Evolutionary conservation across 2,888 invertebrate genomes (phyloP).

Genomic region (Pseudococcus viburni): DNA sequence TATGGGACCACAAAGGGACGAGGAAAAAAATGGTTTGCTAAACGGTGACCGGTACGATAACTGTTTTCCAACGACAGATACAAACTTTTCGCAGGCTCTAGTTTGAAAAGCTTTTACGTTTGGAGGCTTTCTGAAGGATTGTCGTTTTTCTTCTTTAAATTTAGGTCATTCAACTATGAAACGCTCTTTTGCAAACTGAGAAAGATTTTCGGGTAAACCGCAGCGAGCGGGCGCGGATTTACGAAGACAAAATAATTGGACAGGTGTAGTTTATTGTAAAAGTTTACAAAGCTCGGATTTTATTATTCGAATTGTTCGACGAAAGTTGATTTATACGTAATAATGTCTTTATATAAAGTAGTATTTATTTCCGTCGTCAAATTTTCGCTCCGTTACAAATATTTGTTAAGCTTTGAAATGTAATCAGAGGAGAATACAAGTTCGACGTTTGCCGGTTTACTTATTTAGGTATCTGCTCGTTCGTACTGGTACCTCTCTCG

Average conservation of each 20-base stretch:
- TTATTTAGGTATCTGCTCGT: not conserved
- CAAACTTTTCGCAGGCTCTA: constrained; percentile 34
- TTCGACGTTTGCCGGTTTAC: constrained; percentile 39
- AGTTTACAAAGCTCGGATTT: constrained; percentile 16
- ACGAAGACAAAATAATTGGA: constrained; percentile 45
- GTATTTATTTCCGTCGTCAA: constrained; percentile 40
- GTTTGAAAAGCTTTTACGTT: constrained; percentile 19
- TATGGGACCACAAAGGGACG: not conserved
- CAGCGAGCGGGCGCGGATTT: not conserved
- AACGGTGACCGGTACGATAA: constrained; percentile 39
- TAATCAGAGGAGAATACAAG: constrained; percentile 44
- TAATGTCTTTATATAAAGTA: constrained; percentile 41
- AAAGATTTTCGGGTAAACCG: constrained; percentile 5
- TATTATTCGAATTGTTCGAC: constrained; percentile 37
- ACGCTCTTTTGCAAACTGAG: constrained; percentile 27
- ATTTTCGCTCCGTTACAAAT: constrained; percentile 40
- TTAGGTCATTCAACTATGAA: constrained; percentile 45
- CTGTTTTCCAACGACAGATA: constrained; percentile 19
- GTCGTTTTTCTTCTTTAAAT: constrained; percentile 48
- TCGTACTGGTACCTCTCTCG: not conserved
- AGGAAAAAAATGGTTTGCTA: constrained; percentile 19
- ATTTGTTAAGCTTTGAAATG: constrained; percentile 50
- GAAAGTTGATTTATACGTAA: constrained; percentile 36
- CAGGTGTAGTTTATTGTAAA: constrained; percentile 46
- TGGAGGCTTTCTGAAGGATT: constrained; percentile 30